Evolutionary conservation across 30 jellyfish, hydroid and myxozoan species (phyloP), one percentile per base, ranked within the genome.

Genomic region (Catostylus mosaicus): DNA sequence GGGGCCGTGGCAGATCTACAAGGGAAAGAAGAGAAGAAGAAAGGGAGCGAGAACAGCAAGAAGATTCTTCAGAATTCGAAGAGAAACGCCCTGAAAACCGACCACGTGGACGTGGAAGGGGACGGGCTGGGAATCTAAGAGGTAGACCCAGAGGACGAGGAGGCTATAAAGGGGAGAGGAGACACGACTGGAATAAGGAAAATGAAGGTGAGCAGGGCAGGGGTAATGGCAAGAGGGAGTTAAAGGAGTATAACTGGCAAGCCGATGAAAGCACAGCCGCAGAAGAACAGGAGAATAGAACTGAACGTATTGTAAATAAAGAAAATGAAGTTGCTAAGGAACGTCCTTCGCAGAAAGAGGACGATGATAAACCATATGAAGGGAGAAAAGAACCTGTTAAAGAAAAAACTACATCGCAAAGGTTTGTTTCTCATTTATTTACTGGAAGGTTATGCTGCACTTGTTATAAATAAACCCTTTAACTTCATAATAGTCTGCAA

Each of bases 91-190:
- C 26, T 8, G 59, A 33, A 3, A 6, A 34, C 19, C 73, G 9
- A 46, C 56, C 65, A 22, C 67, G 88, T 18, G 77, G 51, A 14
- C 56, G 80, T 16, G 79, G 78, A 30, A 37, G 91, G 29, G 91
- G 85, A 24, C 67, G 61, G n/a, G 31, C 79, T n/a, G 48, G 69
- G 30, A 35, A 43, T 46, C 31, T 30, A 29, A 34, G 91, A 59
- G 91, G 91, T 7, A 37, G 84, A 9, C 85, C 85, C 0, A 68
- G 91, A 47, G 85, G 91, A 24, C 65, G 85, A 14, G 85, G 69
- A 19, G 83, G 52, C 20, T 40, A 7, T 35, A 81, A 65, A 48
- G 78, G 78, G 32, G 75, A 60, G 23, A 19, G 67, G 1, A 59
- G 78, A 61, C 67, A 9, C 35, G 80, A 34, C 63, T 33, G 50